phyloP scores from a whole-genome alignment of 2,888 invertebrate species.

The Caenorhabditis imperialis region DNA sequence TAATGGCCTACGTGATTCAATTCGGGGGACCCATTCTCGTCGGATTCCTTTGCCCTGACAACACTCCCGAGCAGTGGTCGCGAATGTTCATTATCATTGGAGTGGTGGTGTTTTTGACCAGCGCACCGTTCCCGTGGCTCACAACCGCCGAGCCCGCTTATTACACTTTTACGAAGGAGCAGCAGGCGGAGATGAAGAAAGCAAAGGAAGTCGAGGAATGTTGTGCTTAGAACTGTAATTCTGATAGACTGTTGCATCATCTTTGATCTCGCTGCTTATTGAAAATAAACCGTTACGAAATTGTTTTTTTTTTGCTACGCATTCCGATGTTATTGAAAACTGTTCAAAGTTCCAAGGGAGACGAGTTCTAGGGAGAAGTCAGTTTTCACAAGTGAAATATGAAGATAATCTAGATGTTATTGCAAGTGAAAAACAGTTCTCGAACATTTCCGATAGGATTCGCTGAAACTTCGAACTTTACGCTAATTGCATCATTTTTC shows the following conservation, averaged over 20 bases:
- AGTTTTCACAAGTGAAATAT: no score
- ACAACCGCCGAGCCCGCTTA: conserved; percentile 40
- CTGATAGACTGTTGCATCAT: conserved; percentile 17
- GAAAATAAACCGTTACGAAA: conserved; percentile 1
- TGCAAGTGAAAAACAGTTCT: no score
- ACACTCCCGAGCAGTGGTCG: conserved; percentile 54
- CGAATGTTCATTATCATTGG: conserved; percentile 38
- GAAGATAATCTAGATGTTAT: no score
- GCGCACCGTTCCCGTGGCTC: conserved; percentile 45
- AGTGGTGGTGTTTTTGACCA: conserved; percentile 35
- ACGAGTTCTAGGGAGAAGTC: no score
- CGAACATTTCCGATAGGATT: no score
- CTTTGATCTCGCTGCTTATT: conserved; percentile 34
- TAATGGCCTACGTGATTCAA: conserved; percentile 50
- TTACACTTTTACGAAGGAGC: conserved; percentile 32
- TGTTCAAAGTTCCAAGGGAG: no score
- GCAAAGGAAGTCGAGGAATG: conserved; percentile 24
- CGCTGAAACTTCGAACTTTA: no score
- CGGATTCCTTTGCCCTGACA: conserved; percentile 56
- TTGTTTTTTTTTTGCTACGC: no score
- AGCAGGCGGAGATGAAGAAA: conserved; percentile 8
- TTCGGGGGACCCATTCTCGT: conserved; percentile 60
- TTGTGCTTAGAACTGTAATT: conserved; percentile 4
- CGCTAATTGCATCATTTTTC: no score
- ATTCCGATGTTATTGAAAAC: no score